Conservation (phyloP, 2,888 invertebrate genomes). For the Morinoia aosen region DNA sequence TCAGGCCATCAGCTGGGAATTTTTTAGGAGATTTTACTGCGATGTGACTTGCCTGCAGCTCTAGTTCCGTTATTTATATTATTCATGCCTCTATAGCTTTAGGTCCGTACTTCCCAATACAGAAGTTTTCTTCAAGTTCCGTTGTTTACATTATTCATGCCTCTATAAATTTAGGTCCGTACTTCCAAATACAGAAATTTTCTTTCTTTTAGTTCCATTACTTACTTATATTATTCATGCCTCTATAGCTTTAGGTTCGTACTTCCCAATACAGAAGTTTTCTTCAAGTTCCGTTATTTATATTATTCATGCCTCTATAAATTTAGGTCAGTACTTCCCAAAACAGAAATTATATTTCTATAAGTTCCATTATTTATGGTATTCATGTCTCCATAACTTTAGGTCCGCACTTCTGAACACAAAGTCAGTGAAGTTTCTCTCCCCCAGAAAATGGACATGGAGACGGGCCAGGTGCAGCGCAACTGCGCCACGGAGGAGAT, state of each 20-base stretch:
- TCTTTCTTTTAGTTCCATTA: neutral
- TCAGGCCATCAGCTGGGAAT: neutral
- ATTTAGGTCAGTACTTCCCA: too few species aligned
- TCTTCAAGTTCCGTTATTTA: too few species aligned
- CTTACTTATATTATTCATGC: neutral
- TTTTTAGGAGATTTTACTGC: neutral
- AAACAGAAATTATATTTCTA: too few species aligned
- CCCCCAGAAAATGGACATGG: conserved; percentile 61
- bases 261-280: neutral
- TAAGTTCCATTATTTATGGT: neutral
- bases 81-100: too few species aligned
- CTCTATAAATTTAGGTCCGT: neutral
- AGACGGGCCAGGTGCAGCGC: conserved; percentile 60
- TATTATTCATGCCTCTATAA: too few species aligned
- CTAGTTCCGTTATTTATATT: neutral
- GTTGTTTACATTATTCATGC: neutral
- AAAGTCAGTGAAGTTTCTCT: neutral
- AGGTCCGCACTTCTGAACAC: neutral
- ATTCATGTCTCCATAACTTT: neutral
- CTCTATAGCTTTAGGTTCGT: neutral
- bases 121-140: neutral
- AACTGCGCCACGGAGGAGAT: conserved; percentile 55
- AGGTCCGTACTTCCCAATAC: too few species aligned
- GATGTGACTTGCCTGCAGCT: neutral
- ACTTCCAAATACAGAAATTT: neutral